Percentiles rank a stretch among this genome's conserved stretches.
Evolutionary conservation across 1,140 invertebrate genomes (phyloP).

Genomic region (Bombus soroeensis): DNA sequence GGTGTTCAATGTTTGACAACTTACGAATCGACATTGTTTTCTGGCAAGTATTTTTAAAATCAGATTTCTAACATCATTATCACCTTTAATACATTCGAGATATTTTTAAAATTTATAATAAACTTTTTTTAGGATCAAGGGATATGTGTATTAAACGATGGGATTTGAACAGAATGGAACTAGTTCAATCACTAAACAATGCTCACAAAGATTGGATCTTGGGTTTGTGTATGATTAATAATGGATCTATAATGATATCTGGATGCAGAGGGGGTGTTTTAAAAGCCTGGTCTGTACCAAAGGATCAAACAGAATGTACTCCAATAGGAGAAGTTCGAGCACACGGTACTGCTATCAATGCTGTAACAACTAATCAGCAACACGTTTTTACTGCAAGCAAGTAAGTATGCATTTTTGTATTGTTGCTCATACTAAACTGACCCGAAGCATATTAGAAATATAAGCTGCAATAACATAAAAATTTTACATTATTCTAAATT

Average conservation of each 20-base stretch:
- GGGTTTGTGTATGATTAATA: constrained; percentile 88
- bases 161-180: constrained; percentile 88
- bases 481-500: background rate
- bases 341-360: constrained; percentile 89
- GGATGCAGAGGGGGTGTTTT: constrained; percentile 91
- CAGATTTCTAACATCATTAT: background rate
- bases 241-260: constrained; percentile 86
- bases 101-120: background rate
- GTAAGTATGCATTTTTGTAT: constrained; percentile 79
- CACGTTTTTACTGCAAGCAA: constrained; percentile 91
- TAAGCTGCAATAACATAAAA: background rate
- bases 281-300: constrained; percentile 83
- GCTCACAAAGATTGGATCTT: constrained; percentile 96
- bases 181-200: constrained; percentile 91
- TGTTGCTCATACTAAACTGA: constrained; percentile 32
- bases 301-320: constrained; percentile 82
- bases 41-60: constrained; percentile 82
- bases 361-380: constrained; percentile 88
- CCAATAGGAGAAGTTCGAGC: constrained; percentile 89
- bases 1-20: constrained; percentile 93
- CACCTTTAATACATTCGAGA: background rate
- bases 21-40: constrained; percentile 87
- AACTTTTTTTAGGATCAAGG: constrained; percentile 83
- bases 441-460: constrained; percentile 35
- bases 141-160: constrained; percentile 96